Conservation (phyloP, 2,888 invertebrate species). For the Torymus auratus region DNA sequence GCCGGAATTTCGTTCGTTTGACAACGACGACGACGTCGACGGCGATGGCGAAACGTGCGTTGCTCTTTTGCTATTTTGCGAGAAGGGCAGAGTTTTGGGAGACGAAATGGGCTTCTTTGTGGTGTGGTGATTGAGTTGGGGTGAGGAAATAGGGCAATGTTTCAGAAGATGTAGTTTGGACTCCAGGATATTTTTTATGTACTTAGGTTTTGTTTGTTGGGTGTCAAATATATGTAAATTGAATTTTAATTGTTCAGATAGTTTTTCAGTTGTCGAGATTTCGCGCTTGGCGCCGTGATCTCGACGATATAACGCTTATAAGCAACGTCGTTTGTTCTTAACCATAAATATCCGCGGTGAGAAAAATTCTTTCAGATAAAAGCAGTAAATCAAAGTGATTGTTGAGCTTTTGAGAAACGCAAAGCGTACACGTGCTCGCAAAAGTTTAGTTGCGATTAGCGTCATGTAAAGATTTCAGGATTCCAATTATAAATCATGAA, state of each 20-base stretch:
- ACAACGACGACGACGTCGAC: constrained; percentile 6
- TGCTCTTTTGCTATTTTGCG: too few species aligned
- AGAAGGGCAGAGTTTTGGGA: too few species aligned
- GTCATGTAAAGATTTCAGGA: too few species aligned
- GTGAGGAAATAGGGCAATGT: too few species aligned
- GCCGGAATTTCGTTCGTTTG: constrained; percentile 59
- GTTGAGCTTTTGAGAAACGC: constrained; percentile 18
- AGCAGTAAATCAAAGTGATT: constrained; percentile 42
- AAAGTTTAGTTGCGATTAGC: too few species aligned
- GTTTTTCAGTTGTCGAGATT: constrained; percentile 20
- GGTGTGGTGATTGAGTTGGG: too few species aligned
- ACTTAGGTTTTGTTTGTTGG: too few species aligned
- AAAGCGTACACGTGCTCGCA: neutral
- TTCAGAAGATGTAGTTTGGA: too few species aligned
- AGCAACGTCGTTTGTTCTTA: constrained; percentile 37
- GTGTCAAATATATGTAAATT: neutral
- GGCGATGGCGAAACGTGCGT: neutral
- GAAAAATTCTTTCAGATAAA: constrained; percentile 35
- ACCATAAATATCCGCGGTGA: constrained; percentile 26
- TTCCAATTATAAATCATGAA: too few species aligned
- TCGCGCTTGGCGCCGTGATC: constrained; percentile 30
- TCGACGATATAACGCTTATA: constrained; percentile 34
- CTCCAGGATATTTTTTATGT: too few species aligned
- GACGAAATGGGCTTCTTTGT: too few species aligned
- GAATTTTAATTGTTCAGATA: neutral